Conservation (phyloP, 2,888 invertebrate species). For the Leptinotarsa haldemani region DNA sequence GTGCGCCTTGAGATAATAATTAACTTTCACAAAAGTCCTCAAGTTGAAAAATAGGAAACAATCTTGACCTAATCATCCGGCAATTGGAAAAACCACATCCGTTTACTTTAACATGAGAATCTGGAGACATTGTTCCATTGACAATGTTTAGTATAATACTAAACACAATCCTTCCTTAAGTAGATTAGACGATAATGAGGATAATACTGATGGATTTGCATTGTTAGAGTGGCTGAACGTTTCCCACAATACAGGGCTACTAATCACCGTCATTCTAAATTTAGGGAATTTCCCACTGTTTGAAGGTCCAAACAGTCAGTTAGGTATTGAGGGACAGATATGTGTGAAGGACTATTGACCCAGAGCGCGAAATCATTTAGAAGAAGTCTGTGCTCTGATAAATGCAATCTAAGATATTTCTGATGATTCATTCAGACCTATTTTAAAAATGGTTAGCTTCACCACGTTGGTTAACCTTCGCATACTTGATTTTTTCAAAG, state of each 20-base stretch:
- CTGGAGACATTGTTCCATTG: conserved; percentile 31
- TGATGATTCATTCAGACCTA: too few species aligned
- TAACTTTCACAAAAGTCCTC: not conserved
- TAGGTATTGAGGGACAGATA: not conserved
- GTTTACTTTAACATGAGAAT: conserved; percentile 23
- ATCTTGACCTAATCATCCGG: not conserved
- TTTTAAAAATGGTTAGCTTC: too few species aligned
- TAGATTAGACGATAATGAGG: conserved; percentile 31
- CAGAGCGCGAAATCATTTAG: too few species aligned
- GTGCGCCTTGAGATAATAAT: not conserved
- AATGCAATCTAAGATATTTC: too few species aligned
- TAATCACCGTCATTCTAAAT: conserved; percentile 32
- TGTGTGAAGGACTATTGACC: not conserved
- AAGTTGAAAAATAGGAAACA: not conserved
- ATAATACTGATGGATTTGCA: conserved; percentile 37
- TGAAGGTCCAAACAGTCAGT: not conserved
- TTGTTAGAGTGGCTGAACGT: conserved; percentile 30
- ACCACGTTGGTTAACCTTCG: too few species aligned
- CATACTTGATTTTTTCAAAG: too few species aligned
- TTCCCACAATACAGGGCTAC: conserved; percentile 23
- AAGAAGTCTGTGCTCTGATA: too few species aligned
- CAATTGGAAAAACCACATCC: conserved; percentile 24
- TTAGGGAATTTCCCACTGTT: conserved; percentile 17
- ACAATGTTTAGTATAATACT: conserved; percentile 34
- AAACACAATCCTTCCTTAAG: conserved; percentile 30